Evolutionary conservation across 2,113 vertebrate genomes (phyloP).

Genomic region (Vidua macroura): DNA sequence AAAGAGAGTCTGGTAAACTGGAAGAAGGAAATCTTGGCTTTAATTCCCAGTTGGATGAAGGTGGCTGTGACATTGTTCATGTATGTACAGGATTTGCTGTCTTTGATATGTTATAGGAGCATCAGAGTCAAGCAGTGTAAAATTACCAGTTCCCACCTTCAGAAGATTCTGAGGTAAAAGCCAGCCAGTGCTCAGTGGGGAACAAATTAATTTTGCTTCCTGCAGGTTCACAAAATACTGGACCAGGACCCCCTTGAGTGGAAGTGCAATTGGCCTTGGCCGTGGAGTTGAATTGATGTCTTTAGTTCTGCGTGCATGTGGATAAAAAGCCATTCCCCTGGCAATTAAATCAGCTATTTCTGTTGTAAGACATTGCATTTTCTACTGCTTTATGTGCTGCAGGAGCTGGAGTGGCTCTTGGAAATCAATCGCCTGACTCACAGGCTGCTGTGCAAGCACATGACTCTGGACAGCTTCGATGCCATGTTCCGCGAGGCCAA

Average conservation of each 20-base stretch:
- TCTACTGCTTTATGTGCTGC: neutral
- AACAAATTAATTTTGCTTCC: conserved; percentile 5
- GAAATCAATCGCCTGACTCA: conserved; percentile 97
- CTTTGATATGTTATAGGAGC: neutral
- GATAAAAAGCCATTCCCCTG: neutral
- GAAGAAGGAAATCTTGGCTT: neutral
- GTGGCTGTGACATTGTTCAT: neutral
- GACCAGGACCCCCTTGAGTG: neutral
- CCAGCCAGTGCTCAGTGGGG: neutral
- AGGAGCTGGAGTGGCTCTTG: conserved; percentile 98
- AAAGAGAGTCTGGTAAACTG: neutral
- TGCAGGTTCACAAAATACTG: neutral
- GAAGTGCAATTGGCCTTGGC: neutral
- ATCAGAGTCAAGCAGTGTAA: conserved; percentile 44
- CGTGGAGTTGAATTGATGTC: neutral
- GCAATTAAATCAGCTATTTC: neutral
- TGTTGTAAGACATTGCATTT: neutral
- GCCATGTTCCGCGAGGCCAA: conserved; percentile 99
- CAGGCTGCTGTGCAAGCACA: conserved; percentile 92
- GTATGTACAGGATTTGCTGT: neutral
- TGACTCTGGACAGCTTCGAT: conserved; percentile 98
- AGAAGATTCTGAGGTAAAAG: conserved; percentile 4
- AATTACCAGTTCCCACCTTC: conserved; percentile 9
- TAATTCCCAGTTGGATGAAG: neutral
- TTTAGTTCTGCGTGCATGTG: neutral